Percentiles rank a stretch among this genome's conserved stretches.
Evolutionary conservation across 37 sponge, comb jelly and placozoan genomes (phyloP).

Genomic region (Cliona cf. orientalis): DNA sequence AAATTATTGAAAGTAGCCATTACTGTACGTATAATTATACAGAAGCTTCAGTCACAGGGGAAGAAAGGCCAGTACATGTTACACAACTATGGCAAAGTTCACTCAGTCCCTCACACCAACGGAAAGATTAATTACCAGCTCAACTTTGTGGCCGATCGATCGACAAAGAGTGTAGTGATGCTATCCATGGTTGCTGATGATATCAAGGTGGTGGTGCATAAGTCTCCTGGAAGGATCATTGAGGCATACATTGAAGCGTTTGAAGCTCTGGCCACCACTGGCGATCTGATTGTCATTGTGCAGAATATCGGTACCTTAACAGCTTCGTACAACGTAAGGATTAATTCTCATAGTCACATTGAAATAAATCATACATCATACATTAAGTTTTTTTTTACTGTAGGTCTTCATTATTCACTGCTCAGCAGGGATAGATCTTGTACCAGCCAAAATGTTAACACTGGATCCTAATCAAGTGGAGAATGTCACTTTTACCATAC

Average conservation of each 20-base stretch:
- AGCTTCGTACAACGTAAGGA: slow-evolving; percentile 62
- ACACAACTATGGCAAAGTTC: slow-evolving; percentile 62
- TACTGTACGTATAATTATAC: background rate
- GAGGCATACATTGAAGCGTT: slow-evolving; percentile 74
- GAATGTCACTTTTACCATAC: slow-evolving; percentile 61
- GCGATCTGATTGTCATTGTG: slow-evolving; percentile 48
- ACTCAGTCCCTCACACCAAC: slow-evolving; percentile 34
- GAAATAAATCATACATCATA: background rate
- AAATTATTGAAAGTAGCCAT: background rate
- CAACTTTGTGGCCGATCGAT: slow-evolving; percentile 54
- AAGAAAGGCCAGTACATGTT: slow-evolving; percentile 57
- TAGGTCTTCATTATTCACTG: slow-evolving; percentile 79
- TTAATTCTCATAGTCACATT: background rate
- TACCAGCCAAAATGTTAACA: slow-evolving; percentile 48
- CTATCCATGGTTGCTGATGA: slow-evolving; percentile 77
- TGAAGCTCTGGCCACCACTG: slow-evolving; percentile 74
- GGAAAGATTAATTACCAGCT: slow-evolving; percentile 40
- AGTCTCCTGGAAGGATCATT: slow-evolving; percentile 80
- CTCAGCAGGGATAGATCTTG: slow-evolving; percentile 79
- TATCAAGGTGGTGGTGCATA: slow-evolving; percentile 46
- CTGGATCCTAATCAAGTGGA: slow-evolving; percentile 53
- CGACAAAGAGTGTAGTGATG: slow-evolving; percentile 45
- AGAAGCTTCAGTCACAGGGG: slow-evolving; percentile 32
- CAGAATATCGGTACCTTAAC: slow-evolving; percentile 77
- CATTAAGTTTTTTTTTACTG: background rate